Conservation (phyloP, 92 coral and sea anemone species). For the Epizoanthus fatuus region DNA sequence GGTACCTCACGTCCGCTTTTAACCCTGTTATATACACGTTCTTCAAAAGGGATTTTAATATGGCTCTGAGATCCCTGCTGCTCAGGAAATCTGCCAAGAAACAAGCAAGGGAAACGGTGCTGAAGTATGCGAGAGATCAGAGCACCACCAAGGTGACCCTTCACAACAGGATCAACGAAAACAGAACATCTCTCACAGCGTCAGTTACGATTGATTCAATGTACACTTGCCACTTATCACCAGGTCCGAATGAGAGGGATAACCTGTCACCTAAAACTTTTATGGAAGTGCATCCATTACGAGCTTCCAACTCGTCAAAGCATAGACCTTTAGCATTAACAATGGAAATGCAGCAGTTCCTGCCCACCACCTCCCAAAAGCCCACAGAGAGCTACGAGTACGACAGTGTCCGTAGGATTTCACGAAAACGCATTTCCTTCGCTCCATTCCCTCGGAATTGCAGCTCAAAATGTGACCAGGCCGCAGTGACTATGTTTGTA, state of each 20-base stretch:
- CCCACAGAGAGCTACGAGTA: neutral
- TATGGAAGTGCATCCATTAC: neutral
- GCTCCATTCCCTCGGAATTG: neutral
- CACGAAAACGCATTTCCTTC: neutral
- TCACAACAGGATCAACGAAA: neutral
- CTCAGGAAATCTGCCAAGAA: slow-evolving; percentile 23
- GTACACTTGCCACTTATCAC: neutral
- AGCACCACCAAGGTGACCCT: neutral
- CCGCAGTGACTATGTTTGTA: neutral
- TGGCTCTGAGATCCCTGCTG: slow-evolving; percentile 12
- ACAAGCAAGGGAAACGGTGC: slow-evolving; percentile 12
- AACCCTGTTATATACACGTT: slow-evolving; percentile 40
- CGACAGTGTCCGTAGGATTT: neutral
- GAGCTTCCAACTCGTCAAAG: neutral
- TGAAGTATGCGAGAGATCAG: neutral
- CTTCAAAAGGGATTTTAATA: slow-evolving; percentile 30
- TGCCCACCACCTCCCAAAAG: neutral
- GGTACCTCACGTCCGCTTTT: slow-evolving; percentile 38
- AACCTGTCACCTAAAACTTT: neutral
- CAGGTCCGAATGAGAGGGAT: neutral
- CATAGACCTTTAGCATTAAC: neutral
- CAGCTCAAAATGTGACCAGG: neutral
- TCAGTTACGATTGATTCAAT: neutral
- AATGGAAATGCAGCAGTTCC: neutral
- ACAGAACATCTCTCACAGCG: neutral